Evolutionary conservation across 1,140 invertebrate species (phyloP).

Genomic region (Bilobella aurantiaca): DNA sequence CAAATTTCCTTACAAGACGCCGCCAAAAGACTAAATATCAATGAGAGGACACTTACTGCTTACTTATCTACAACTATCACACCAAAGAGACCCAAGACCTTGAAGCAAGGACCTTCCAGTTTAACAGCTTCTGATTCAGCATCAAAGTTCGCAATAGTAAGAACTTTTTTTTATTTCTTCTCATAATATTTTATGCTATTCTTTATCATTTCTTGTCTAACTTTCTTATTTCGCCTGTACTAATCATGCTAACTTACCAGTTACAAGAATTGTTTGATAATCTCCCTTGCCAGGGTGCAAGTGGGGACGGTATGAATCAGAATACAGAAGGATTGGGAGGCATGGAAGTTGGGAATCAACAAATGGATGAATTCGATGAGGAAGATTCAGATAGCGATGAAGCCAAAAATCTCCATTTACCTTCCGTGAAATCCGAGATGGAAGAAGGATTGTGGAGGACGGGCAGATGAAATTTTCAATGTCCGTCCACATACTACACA

Average conservation of each 20-base stretch:
- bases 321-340: neutral
- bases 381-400: neutral
- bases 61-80: conserved; percentile 33
- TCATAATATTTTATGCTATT: neutral
- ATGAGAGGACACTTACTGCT: conserved; percentile 33
- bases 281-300: neutral
- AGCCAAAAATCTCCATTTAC: neutral
- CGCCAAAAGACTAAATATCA: conserved; percentile 32
- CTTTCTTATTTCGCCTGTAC: neutral
- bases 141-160: conserved; percentile 31
- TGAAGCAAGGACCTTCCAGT: conserved; percentile 27
- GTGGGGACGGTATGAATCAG: neutral
- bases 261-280: too few relatives aligned
- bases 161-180: neutral
- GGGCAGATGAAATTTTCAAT: conserved; percentile 1
- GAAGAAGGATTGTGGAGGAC: neutral
- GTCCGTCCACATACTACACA: too few relatives aligned
- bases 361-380: neutral
- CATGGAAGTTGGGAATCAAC: neutral
- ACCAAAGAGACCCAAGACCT: conserved; percentile 32
- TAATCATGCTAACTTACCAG: neutral
- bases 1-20: conserved; percentile 33
- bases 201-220: neutral
- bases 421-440: neutral
- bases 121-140: conserved; percentile 18